These are phyloP conservation scores for Chrysolina haemoptera DNA, from an alignment of 2,888 invertebrate species.

Conservation along the genomic window DNA sequence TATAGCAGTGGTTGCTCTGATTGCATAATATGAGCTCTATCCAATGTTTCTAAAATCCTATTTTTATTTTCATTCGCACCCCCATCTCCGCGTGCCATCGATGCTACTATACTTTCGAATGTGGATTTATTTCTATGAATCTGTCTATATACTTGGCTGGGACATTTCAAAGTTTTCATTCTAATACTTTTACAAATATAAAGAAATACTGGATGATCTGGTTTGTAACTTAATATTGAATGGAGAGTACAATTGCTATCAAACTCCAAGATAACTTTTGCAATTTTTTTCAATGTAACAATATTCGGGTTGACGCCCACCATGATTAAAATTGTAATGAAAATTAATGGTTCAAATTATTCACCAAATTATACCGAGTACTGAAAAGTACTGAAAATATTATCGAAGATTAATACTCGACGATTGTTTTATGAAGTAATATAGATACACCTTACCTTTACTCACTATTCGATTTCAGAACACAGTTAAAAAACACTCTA, in stretches of 20 bases:
- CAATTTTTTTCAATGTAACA: not conserved
- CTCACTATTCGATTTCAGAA: too few species aligned
- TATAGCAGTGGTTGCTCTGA: not conserved
- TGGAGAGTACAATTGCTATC: not conserved
- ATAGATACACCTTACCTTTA: too few species aligned
- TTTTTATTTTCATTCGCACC: not conserved
- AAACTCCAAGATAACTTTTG: not conserved
- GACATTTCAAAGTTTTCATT: not conserved
- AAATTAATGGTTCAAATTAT: too few species aligned
- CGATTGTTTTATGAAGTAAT: too few species aligned
- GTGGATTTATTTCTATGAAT: not conserved
- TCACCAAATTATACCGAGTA: too few species aligned
- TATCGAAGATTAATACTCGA: too few species aligned
- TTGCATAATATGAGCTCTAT: not conserved
- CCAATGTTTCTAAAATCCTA: not conserved
- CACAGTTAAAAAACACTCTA: too few species aligned
- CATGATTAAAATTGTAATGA: not conserved
- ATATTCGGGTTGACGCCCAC: not conserved
- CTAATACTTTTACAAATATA: constrained; percentile 4
- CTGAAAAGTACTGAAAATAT: too few species aligned
- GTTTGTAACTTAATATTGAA: not conserved
- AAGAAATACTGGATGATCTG: not conserved
- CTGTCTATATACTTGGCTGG: not conserved
- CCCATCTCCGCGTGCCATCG: not conserved
- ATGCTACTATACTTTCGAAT: not conserved